Evolutionary conservation across 2,113 vertebrate genomes (phyloP).

Genomic region (Pelecanoides urinatrix): DNA sequence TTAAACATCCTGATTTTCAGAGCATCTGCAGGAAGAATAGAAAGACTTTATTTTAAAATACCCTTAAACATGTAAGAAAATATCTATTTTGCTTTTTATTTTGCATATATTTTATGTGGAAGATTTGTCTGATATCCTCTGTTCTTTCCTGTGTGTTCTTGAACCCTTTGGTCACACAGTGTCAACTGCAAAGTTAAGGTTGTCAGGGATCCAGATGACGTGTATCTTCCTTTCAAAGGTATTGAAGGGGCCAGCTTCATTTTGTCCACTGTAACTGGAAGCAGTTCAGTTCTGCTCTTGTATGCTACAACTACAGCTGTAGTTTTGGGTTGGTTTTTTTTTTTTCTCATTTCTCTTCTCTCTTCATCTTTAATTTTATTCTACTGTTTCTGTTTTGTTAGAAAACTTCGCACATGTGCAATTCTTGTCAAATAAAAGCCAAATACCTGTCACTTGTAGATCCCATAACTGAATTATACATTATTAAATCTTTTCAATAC

Average conservation of each 20-base stretch:
- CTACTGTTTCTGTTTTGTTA: background rate
- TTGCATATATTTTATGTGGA: background rate
- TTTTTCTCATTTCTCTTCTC: background rate
- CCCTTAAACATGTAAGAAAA: background rate
- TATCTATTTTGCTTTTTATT: background rate
- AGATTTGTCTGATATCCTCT: background rate
- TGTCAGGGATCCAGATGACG: background rate
- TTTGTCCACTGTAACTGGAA: background rate
- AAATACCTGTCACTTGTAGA: background rate
- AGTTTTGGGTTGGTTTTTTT: rapidly evolving
- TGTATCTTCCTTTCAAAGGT: background rate
- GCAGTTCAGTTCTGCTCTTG: background rate
- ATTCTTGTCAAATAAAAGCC: background rate
- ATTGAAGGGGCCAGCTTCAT: background rate
- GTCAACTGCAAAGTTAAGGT: background rate
- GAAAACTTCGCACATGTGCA: background rate
- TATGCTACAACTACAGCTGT: background rate
- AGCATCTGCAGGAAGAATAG: background rate
- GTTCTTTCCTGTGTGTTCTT: background rate
- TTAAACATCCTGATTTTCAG: background rate
- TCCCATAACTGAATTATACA: background rate
- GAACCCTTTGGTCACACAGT: background rate
- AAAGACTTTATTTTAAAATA: background rate
- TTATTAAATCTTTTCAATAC: background rate
- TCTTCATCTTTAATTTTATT: background rate